These are phyloP conservation scores for Cavia porcellus DNA, from an alignment of 2,113 vertebrate species.

Conservation along the genomic window DNA sequence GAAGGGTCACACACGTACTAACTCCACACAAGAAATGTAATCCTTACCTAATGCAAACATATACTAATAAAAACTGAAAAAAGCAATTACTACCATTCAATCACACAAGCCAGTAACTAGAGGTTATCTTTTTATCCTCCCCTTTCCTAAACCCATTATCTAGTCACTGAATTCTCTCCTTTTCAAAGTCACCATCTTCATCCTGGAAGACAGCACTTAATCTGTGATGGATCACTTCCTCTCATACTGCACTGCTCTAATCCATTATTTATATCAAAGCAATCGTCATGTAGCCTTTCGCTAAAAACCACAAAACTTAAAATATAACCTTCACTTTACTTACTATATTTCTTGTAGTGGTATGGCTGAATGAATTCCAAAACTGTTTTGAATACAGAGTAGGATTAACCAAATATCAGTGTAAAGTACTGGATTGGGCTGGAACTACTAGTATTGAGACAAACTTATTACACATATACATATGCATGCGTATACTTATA, in stretches of 20 bases:
- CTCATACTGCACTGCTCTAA: neutral
- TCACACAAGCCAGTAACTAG: neutral
- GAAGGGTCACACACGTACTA: neutral
- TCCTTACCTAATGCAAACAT: neutral
- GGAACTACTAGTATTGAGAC: neutral
- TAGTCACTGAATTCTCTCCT: neutral
- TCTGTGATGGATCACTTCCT: neutral
- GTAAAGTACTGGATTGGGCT: neutral
- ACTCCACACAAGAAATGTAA: neutral
- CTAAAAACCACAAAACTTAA: neutral
- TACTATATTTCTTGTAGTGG: neutral
- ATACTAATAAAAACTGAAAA: neutral
- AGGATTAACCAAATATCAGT: neutral
- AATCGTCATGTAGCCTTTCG: neutral
- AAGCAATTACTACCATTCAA: neutral
- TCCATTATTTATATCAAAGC: neutral
- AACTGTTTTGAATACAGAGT: neutral
- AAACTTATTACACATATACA: neutral
- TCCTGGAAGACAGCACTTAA: neutral
- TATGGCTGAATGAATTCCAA: neutral
- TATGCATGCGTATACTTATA: neutral
- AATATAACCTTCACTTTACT: neutral
- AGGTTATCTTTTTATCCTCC: neutral
- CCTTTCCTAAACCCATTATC: neutral
- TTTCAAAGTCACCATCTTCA: neutral